Conservation (phyloP, 2,888 invertebrate genomes). For the Epicampocera succincta region DNA sequence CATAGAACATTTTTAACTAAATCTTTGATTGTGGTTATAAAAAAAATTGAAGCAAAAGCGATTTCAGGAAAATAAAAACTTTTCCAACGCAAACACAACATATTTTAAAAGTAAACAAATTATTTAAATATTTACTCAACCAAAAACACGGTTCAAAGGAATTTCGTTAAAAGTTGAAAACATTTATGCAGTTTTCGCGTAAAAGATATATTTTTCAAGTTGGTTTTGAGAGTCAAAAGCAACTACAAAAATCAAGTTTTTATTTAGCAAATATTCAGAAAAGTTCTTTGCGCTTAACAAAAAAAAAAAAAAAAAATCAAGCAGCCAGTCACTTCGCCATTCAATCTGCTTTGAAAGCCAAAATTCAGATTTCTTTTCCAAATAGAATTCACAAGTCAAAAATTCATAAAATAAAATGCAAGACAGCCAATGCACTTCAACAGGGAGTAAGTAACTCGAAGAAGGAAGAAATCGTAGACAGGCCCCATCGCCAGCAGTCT, state of each 20-base stretch:
- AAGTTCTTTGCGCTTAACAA: constrained; percentile 11
- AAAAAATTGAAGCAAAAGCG: not conserved
- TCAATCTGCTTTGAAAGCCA: constrained; percentile 11
- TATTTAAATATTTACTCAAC: not conserved
- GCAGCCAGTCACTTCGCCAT: constrained; percentile 10
- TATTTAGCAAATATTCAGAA: not conserved
- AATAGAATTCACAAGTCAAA: constrained; percentile 37
- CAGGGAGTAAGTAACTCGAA: not conserved
- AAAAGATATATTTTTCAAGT: constrained; percentile 3
- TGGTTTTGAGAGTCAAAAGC: constrained; percentile 23
- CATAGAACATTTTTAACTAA: not conserved
- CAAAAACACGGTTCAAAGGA: constrained; percentile 12
- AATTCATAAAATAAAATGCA: constrained; percentile 46
- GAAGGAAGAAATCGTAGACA: not conserved
- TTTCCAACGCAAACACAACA: not conserved
- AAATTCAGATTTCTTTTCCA: constrained; percentile 47
- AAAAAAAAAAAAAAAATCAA: constrained; percentile 5
- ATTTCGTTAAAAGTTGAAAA: constrained; percentile 3
- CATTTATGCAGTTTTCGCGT: not conserved
- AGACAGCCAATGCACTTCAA: constrained; percentile 2
- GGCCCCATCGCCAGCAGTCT: constrained; percentile 13
- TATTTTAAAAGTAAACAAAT: not conserved
- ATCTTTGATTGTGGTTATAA: not conserved
- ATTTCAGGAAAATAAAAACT: not conserved
- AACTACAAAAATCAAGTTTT: constrained; percentile 32